Base-by-base conservation (phyloP, 2,113 vertebrate genomes). In the Cebidichthys violaceus region DNA sequence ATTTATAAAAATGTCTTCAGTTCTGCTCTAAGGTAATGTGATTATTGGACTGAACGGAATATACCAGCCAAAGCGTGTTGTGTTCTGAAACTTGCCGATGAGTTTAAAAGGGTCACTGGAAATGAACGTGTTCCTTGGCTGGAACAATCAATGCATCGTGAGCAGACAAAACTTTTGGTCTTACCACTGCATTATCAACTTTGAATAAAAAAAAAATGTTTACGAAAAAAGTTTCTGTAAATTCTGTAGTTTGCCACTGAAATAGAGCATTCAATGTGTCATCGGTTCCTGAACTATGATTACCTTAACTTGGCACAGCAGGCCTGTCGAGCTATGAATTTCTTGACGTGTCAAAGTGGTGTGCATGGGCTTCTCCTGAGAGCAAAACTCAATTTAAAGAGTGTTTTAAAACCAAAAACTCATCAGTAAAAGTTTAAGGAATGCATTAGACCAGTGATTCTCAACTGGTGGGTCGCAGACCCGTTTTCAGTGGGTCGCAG, bases 1-100 rank as follows among this genome's bases (percentile, higher is more conserved):
- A 70, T 92, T 92, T 93, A 81, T 88, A 76, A 86, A 88, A 90
- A 81, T 29, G 77, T 84, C 52, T 86, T 84, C 61, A 71, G 90
- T 75, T 90, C 37, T 79, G 43, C 83, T 88, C 64, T 15, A 71
- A 68, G 73, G 71, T 90, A 84, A 90, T 80, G 80, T 84, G 80
- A 88, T 89, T 90, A 85, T 82, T 88, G 61, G 61, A 75, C 65
- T 47, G 73, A 67, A 84, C 81, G 77, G 74, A 84, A 68, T 52
- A 68, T 52, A 50, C 22, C 70, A 59, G 75, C 57, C 66, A 82
- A 86, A 75, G 73, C 24, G 0, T 70, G 68, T 66, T 69, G 60
- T 80, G 81, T 52, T 29, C 59, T 85, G 67, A 67, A 78, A 67
- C 64, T 72, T 50, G 31, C 37, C 70, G 68, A 78, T 75, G 76